phyloP scores from a whole-genome alignment of 2,113 vertebrate species.

The Alligator sinensis region DNA sequence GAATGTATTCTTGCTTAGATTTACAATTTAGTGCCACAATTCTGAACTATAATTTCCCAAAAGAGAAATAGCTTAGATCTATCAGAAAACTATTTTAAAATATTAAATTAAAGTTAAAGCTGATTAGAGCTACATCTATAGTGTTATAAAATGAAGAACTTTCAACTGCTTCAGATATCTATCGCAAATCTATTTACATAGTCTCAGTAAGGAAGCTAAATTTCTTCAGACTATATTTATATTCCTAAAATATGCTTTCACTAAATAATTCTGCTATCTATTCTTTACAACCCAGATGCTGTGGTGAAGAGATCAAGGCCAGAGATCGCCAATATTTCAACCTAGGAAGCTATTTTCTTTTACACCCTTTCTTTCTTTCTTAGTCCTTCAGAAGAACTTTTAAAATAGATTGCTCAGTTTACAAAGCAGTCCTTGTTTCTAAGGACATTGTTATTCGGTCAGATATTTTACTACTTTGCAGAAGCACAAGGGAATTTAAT shows the following conservation, averaged over 20 bases:
- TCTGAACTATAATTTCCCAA: not conserved
- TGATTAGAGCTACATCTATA: not conserved
- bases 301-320: not conserved
- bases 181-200: not conserved
- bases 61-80: not conserved
- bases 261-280: not conserved
- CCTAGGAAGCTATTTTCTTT: not conserved
- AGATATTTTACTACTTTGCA: not conserved
- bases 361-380: not conserved
- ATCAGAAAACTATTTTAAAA: not conserved
- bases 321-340: not conserved
- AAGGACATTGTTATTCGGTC: not conserved
- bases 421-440: not conserved
- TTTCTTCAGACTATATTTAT: not conserved
- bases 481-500: not conserved
- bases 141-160: not conserved
- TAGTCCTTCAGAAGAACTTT: not conserved
- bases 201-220: not conserved
- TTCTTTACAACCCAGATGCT: not conserved
- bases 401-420: not conserved
- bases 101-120: not conserved
- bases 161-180: not conserved
- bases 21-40: not conserved
- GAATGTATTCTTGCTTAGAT: not conserved
- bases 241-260: not conserved